These are phyloP conservation scores for Stichopus horrens DNA, from an alignment of 53 echinoderm and acorn worm species.

Conservation along the genomic window DNA sequence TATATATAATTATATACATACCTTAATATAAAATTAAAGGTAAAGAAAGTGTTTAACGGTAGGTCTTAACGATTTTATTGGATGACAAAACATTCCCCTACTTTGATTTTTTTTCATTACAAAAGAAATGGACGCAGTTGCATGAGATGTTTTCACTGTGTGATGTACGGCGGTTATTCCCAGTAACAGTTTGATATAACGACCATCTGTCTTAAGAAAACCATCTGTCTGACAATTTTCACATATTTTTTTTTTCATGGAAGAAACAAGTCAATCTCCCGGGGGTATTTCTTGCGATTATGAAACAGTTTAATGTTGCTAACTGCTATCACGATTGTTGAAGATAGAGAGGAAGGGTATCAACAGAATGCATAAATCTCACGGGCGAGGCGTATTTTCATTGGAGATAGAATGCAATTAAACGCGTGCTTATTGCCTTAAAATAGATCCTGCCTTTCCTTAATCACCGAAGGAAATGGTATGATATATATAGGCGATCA, in stretches of 20 bases:
- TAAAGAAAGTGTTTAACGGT: no score
- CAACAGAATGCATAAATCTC: not conserved
- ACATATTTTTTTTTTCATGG: not conserved
- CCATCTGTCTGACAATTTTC: not conserved
- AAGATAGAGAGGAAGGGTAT: not conserved
- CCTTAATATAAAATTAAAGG: no score
- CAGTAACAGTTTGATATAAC: not conserved
- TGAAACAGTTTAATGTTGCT: not conserved
- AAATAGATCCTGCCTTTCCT: not conserved
- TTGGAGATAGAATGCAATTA: not conserved
- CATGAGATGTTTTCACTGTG: no score
- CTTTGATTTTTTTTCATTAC: no score
- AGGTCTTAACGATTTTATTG: no score
- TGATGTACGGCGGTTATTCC: no score
- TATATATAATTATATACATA: no score
- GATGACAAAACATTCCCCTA: no score
- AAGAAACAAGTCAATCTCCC: not conserved
- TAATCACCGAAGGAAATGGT: not conserved
- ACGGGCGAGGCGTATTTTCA: not conserved
- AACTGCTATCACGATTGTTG: not conserved
- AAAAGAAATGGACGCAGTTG: no score
- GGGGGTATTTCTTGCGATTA: not conserved
- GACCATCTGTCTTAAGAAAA: not conserved
- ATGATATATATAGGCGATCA: not conserved
- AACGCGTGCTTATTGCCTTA: not conserved